Conservation (phyloP, 2,888 invertebrate genomes). For the Rhamnusium bicolor region DNA sequence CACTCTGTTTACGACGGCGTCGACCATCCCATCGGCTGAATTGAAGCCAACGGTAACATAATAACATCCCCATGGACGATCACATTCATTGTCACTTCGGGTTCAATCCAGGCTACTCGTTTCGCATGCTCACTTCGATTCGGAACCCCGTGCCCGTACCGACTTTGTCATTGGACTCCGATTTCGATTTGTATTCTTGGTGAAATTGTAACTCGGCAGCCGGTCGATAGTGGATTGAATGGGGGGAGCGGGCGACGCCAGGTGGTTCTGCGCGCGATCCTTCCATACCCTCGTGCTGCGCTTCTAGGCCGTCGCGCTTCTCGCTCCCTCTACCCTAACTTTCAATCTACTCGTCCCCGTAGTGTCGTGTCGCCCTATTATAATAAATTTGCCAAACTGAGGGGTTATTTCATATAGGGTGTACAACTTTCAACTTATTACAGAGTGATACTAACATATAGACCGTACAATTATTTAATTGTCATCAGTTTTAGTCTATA, state of each 20-base stretch:
- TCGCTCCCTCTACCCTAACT: constrained; percentile 41
- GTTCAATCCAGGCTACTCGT: constrained; percentile 49
- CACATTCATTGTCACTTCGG: constrained; percentile 56
- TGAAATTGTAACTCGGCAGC: constrained; percentile 68
- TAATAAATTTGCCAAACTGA: constrained; percentile 21
- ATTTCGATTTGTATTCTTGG: constrained; percentile 65
- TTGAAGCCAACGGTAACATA: constrained; percentile 47
- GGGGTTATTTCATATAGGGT: constrained; percentile 31
- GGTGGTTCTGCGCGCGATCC: constrained; percentile 69
- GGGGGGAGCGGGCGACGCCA: constrained; percentile 71
- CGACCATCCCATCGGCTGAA: constrained; percentile 55
- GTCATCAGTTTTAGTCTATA: not conserved
- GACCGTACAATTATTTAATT: not conserved
- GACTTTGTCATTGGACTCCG: constrained; percentile 64
- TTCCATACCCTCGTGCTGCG: constrained; percentile 64
- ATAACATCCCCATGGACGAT: constrained; percentile 51
- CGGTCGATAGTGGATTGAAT: constrained; percentile 72
- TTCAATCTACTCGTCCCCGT: not conserved
- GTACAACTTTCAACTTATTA: constrained; percentile 16
- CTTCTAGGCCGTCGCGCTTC: constrained; percentile 46
- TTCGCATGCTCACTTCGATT: constrained; percentile 64
- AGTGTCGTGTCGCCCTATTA: constrained; percentile 11
- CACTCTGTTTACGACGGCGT: constrained; percentile 65
- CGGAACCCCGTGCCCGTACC: constrained; percentile 59
- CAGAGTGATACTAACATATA: not conserved